A percentile compares a stretch with the other conserved stretches of the same genome.
These are phyloP conservation scores for Dryocosmus kuriphilus DNA, from an alignment of 2,888 invertebrate species.

Conservation along the genomic window DNA sequence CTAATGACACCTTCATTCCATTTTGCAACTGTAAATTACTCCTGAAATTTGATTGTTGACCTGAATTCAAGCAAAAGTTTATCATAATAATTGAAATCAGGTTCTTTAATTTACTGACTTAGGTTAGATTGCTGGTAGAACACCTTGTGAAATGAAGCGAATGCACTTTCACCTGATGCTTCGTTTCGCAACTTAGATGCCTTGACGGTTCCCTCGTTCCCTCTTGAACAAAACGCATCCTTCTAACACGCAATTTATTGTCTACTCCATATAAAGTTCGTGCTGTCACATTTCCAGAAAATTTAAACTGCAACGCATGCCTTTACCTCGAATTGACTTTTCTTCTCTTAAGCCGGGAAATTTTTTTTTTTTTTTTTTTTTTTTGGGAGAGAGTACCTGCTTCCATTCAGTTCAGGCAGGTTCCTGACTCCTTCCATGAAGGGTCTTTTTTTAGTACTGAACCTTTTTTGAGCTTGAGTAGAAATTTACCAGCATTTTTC, in stretches of 20 bases:
- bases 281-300: background rate
- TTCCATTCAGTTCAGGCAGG: background rate
- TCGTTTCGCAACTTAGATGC: slow-evolving; percentile 61
- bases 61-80: background rate
- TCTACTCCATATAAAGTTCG: slow-evolving; percentile 32
- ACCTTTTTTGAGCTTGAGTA: background rate
- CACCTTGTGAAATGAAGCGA: slow-evolving; percentile 69
- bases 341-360: background rate
- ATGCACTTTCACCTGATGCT: slow-evolving; percentile 69
- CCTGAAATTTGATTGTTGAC: background rate
- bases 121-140: slow-evolving; percentile 32
- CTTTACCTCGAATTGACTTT: slow-evolving; percentile 5
- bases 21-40: background rate
- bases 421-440: background rate
- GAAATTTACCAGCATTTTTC: too few relatives aligned
- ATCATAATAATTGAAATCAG: background rate
- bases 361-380: background rate
- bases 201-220: slow-evolving; percentile 27
- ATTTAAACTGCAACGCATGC: background rate
- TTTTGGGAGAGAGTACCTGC: background rate
- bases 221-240: slow-evolving; percentile 3
- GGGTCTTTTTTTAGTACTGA: background rate
- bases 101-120: background rate
- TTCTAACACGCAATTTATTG: slow-evolving; percentile 22
- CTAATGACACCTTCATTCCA: background rate